Percentiles rank a stretch among this genome's conserved stretches.
Evolutionary conservation across 1,140 invertebrate species (phyloP).

Genomic region (Druon quercuslanigerum): DNA sequence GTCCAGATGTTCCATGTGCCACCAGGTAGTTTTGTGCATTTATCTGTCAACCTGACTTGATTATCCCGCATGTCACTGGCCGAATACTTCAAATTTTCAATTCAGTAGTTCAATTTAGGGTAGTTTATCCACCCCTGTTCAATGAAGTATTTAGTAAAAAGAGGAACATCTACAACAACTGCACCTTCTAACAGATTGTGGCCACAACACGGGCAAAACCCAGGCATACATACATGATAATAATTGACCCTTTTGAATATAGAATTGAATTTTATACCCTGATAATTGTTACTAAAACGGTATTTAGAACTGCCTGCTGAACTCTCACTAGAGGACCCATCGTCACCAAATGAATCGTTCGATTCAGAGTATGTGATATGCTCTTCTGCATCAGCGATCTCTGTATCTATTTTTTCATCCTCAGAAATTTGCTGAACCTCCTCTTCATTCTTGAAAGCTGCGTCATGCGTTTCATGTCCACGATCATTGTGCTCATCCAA

Average conservation of each 20-base stretch:
- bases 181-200: constrained; percentile 45
- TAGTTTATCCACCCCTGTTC: constrained; percentile 31
- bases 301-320: too few relatives aligned
- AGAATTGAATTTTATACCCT: too few relatives aligned
- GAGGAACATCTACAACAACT: constrained; percentile 35
- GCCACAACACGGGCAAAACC: too few relatives aligned
- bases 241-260: too few relatives aligned
- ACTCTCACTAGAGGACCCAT: constrained; percentile 27
- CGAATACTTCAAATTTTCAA: background rate
- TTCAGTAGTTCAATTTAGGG: constrained; percentile 24
- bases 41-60: background rate
- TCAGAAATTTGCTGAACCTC: constrained; percentile 38
- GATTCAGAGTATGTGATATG: too few relatives aligned
- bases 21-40: constrained; percentile 21
- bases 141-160: constrained; percentile 38
- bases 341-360: background rate
- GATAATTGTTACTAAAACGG: too few relatives aligned
- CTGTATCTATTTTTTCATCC: background rate
- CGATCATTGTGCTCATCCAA: background rate
- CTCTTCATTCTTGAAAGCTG: constrained; percentile 60
- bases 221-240: too few relatives aligned
- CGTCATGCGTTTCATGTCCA: constrained; percentile 49
- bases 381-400: constrained; percentile 24
- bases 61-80: background rate
- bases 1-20: background rate